phyloP scores from a whole-genome alignment of 2,888 invertebrate genomes.

The Clitarchus hookeri region DNA sequence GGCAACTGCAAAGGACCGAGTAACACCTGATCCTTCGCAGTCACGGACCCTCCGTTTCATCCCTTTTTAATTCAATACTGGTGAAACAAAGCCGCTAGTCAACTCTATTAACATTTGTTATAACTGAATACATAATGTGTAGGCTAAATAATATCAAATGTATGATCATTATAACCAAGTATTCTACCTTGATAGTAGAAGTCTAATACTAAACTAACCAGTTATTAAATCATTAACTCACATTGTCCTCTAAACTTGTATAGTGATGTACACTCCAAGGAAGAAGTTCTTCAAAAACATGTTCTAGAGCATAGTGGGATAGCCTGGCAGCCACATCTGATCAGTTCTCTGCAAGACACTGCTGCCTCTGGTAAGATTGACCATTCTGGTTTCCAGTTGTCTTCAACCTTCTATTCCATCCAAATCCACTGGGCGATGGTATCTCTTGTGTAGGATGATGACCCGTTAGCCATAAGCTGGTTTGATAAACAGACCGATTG shows the following conservation, averaged over 20 bases:
- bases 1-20: background rate
- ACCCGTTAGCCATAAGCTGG: background rate
- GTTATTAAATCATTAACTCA: background rate
- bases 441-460: background rate
- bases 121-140: background rate
- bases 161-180: too few relatives aligned
- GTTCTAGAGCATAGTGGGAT: constrained; percentile 3
- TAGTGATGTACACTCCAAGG: background rate
- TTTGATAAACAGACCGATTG: background rate
- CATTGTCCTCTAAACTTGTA: constrained; percentile 7
- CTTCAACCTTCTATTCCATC: background rate
- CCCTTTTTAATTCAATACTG: background rate
- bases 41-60: constrained; percentile 15
- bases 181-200: background rate
- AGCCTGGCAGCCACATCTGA: background rate
- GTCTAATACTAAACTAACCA: background rate
- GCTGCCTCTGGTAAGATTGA: constrained; percentile 7
- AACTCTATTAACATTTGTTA: background rate
- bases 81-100: background rate
- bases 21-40: constrained; percentile 15
- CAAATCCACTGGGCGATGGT: constrained; percentile 10
- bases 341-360: constrained; percentile 10
- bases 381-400: background rate
- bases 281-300: constrained; percentile 6
- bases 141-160: background rate